Evolutionary conservation across 1,140 invertebrate species (phyloP).

Genomic region (Drosophila grimshawi): DNA sequence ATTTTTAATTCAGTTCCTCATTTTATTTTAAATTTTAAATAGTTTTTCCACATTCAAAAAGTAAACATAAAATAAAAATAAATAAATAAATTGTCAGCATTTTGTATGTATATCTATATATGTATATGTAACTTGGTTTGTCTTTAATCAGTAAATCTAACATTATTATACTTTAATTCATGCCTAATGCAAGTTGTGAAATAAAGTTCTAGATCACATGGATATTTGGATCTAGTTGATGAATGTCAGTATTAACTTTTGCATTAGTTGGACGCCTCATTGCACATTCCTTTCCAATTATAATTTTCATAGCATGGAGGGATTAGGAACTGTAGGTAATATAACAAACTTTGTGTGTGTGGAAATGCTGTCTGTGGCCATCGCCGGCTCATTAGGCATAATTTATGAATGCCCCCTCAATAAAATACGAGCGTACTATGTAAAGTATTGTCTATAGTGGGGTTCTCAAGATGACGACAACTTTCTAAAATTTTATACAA

Average conservation of each 20-base stretch:
- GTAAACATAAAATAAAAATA: too few relatives aligned
- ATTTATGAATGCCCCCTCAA: conserved; percentile 70
- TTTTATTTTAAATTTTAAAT: too few relatives aligned
- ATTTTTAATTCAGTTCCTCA: too few relatives aligned
- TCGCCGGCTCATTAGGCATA: conserved; percentile 75
- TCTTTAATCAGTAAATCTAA: too few relatives aligned
- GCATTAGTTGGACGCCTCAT: conserved; percentile 66
- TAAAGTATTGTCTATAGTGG: conserved; percentile 13
- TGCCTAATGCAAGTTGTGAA: neutral
- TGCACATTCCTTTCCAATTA: conserved; percentile 76
- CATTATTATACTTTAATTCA: too few relatives aligned
- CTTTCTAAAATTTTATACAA: conserved; percentile 71
- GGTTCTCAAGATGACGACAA: conserved; percentile 51
- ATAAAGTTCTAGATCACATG: neutral
- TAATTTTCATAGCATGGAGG: conserved; percentile 65
- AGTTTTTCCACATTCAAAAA: too few relatives aligned
- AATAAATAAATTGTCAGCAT: too few relatives aligned
- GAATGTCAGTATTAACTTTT: conserved; percentile 43
- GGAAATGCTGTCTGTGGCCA: conserved; percentile 28
- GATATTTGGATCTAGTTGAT: conserved; percentile 4
- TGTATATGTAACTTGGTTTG: too few relatives aligned
- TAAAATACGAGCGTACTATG: conserved; percentile 63
- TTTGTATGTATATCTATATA: too few relatives aligned
- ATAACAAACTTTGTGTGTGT: conserved; percentile 27
- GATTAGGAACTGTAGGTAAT: conserved; percentile 5